Conservation (phyloP, 2,797 vertebrate genomes). For the Urosaurus nigricauda region DNA sequence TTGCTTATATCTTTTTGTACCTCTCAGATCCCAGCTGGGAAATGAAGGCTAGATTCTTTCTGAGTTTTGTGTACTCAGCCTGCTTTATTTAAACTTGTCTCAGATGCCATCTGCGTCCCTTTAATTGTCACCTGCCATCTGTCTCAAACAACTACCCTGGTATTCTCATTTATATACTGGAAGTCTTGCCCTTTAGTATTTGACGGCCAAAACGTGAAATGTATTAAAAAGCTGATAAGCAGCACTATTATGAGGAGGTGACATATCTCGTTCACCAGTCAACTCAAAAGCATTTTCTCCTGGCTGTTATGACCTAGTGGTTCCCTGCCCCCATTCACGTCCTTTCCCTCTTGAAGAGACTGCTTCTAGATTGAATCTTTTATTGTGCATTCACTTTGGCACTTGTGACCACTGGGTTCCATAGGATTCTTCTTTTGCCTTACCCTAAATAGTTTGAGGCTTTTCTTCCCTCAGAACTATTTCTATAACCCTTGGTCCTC, state of each 20-base stretch:
- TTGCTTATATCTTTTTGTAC: slow-evolving; percentile 43
- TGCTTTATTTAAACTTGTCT: slow-evolving; percentile 52
- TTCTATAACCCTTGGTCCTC: too few species aligned
- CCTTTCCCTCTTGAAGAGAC: neutral
- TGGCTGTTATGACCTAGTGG: neutral
- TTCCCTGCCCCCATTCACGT: neutral
- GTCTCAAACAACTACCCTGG: slow-evolving; percentile 32
- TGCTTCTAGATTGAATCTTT: neutral
- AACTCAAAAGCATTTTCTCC: slow-evolving; percentile 2
- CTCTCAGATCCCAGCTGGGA: slow-evolving; percentile 48
- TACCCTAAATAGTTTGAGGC: too few species aligned
- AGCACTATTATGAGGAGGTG: neutral
- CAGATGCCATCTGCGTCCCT: slow-evolving; percentile 19
- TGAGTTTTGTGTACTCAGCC: slow-evolving; percentile 51
- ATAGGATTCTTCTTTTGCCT: too few species aligned
- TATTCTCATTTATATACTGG: neutral
- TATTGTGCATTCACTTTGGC: neutral
- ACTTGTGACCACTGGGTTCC: too few species aligned
- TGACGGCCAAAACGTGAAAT: slow-evolving; percentile 22
- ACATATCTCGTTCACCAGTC: neutral
- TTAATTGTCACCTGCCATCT: slow-evolving; percentile 44
- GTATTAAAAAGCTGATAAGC: slow-evolving; percentile 4
- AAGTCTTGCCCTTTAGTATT: slow-evolving; percentile 20
- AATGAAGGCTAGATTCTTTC: slow-evolving; percentile 41
- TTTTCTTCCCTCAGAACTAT: too few species aligned